These are phyloP conservation scores for Bothrops jararaca DNA, from an alignment of 2,113 vertebrate genomes.

Conservation along the genomic window DNA sequence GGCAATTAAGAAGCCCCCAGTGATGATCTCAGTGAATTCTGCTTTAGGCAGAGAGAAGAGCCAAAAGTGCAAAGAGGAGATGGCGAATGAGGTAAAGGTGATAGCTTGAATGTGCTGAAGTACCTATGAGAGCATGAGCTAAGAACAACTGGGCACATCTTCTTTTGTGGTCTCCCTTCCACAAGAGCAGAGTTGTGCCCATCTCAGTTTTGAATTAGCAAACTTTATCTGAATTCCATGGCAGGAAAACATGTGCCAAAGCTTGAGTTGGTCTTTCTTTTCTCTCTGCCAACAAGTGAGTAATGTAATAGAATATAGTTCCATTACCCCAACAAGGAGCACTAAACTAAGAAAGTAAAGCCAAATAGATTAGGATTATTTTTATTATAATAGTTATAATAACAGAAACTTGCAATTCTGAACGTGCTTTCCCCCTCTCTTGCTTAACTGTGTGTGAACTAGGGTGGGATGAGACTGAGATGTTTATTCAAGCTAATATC, in stretches of 20 bases:
- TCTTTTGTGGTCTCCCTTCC: not conserved
- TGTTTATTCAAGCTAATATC: not conserved
- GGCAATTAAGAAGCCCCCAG: conserved; percentile 68
- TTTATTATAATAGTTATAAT: not conserved
- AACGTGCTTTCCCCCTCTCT: not conserved
- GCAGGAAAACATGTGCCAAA: not conserved
- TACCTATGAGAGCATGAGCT: not conserved
- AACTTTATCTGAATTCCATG: not conserved
- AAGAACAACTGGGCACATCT: not conserved
- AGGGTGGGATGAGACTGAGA: not conserved
- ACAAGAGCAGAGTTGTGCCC: not conserved
- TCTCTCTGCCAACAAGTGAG: accelerated
- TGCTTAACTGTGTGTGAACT: not conserved
- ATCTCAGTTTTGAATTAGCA: not conserved
- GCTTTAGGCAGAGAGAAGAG: conserved; percentile 28
- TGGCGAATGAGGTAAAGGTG: not conserved
- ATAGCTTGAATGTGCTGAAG: not conserved
- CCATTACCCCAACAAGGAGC: accelerated
- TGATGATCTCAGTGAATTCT: conserved; percentile 59
- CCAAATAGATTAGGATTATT: not conserved
- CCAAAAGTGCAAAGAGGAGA: conserved; percentile 14
- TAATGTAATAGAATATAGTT: accelerated
- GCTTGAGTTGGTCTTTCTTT: accelerated
- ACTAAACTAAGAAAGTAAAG: not conserved
- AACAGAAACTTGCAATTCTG: not conserved